phyloP scores from a whole-genome alignment of 2,797 vertebrate species.

The Tragelaphus oryx region DNA sequence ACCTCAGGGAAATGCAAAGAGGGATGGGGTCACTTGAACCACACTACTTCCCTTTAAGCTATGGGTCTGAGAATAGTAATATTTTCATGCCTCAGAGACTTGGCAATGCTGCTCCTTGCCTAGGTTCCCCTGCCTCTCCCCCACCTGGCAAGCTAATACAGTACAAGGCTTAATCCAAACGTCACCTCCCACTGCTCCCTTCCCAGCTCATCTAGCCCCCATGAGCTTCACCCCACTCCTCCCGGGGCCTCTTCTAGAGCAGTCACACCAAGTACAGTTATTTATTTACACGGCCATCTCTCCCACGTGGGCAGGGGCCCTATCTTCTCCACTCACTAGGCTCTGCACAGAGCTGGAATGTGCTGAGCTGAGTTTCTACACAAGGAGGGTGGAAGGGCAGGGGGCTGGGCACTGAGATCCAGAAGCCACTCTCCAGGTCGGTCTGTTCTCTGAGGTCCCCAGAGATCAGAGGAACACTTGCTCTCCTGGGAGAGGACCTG shows the following conservation, averaged over 20 bases:
- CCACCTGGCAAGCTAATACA: background rate
- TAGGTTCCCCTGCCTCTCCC: background rate
- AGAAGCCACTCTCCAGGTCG: background rate
- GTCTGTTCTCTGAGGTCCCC: background rate
- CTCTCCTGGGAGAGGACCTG: background rate
- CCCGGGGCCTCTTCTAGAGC: background rate
- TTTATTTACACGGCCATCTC: slow-evolving; percentile 52
- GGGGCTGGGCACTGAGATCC: background rate
- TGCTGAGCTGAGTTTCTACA: slow-evolving; percentile 52
- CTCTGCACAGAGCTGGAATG: slow-evolving; percentile 55
- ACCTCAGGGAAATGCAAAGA: background rate
- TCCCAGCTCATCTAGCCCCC: background rate
- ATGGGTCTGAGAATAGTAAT: background rate
- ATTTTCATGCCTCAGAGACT: background rate
- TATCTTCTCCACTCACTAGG: slow-evolving; percentile 29
- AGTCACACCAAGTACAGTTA: slow-evolving; percentile 15
- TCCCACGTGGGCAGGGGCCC: slow-evolving; percentile 54
- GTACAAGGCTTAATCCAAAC: background rate
- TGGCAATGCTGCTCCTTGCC: background rate
- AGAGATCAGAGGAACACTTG: background rate
- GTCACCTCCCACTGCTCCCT: background rate
- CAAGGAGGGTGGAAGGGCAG: background rate
- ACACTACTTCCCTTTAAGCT: background rate
- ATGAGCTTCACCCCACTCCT: background rate
- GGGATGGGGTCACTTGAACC: background rate